Base-by-base conservation (phyloP, 2,888 invertebrate species). In the Microplitis manilae region DNA sequence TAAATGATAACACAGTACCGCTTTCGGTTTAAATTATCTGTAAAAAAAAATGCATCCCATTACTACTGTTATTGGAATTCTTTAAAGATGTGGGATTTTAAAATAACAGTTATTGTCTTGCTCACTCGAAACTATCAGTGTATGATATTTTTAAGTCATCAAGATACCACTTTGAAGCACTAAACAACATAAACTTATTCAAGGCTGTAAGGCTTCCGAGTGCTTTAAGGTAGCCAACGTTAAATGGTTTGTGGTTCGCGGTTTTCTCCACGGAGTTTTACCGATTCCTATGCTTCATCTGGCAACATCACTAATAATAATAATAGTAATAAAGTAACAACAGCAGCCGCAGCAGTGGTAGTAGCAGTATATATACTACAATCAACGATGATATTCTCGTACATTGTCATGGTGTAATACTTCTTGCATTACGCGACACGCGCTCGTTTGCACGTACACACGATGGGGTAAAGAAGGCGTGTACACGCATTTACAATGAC, bases 201-300 rank as follows among this genome's bases (percentile, higher is more conserved):
- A 50, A 50, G 50, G 50, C 50, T 50, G 50, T 50, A 50, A 50
- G 70, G 38, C 61, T 71, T 40, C 39, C 20, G 17, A 67, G 60
- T 9, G 61, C 60, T 2, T 62, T 50, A 15, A 20, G 40, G 41
- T 38, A 41, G 70, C 62, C 30, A 61, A 39, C 60, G 68, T 73
- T 68, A 73, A 77, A 73, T 68, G 40, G 62, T 61, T 73, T 68
- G 77, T 30, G 77, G 77, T 73, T 77, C 68, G 77, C 50, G 73
- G 73, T 68, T 77, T 61, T 20, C 38, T 67, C 39, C 68, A 67
- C 73, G 68, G 77, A 68, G 30, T 77, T 77, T 73, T 62, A 68
- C 72, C 62, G 77, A 77, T 77, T 30, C 30, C 50, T 65, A 76
- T 13, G 39, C 50, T 9, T 39, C 67, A 30, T n/a, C 75, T 50